Evolutionary conservation across 2,797 vertebrate genomes (phyloP).

Genomic region (Acipenser ruthenus): DNA sequence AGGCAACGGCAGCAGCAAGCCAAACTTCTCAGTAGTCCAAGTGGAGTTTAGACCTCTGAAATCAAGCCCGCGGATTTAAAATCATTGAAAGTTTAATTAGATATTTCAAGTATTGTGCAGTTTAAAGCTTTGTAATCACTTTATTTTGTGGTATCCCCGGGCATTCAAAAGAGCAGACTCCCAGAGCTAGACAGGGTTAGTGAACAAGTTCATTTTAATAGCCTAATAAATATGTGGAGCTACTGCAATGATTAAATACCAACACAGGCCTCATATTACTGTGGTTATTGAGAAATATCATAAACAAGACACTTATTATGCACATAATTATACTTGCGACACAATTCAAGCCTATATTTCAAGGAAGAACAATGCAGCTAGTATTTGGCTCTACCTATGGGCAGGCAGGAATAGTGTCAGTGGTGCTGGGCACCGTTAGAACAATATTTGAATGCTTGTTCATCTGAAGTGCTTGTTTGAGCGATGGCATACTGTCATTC

Average conservation of each 20-base stretch:
- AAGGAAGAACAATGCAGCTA: too few relatives aligned
- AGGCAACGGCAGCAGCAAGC: not conserved
- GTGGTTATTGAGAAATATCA: too few relatives aligned
- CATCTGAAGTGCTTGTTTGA: too few relatives aligned
- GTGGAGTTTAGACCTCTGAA: slow-evolving; percentile 1
- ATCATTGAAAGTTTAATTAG: not conserved
- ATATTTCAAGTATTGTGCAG: slow-evolving; percentile 1
- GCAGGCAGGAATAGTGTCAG: too few relatives aligned
- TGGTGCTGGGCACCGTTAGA: too few relatives aligned
- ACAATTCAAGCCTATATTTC: too few relatives aligned
- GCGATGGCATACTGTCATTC: too few relatives aligned
- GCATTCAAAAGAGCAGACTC: not conserved
- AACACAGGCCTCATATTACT: too few relatives aligned
- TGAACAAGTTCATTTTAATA: not conserved
- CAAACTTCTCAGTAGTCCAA: not conserved
- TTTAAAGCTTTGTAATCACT: not conserved
- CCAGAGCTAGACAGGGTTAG: not conserved
- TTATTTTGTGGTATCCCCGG: not conserved
- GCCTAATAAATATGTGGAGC: not conserved
- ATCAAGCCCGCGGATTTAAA: not conserved
- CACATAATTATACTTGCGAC: too few relatives aligned
- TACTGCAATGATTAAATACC: not conserved
- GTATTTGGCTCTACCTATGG: too few relatives aligned
- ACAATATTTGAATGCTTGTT: too few relatives aligned
- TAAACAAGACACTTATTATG: too few relatives aligned